These are phyloP conservation scores for Tapera naevia DNA, from an alignment of 2,797 vertebrate genomes.

Conservation along the genomic window DNA sequence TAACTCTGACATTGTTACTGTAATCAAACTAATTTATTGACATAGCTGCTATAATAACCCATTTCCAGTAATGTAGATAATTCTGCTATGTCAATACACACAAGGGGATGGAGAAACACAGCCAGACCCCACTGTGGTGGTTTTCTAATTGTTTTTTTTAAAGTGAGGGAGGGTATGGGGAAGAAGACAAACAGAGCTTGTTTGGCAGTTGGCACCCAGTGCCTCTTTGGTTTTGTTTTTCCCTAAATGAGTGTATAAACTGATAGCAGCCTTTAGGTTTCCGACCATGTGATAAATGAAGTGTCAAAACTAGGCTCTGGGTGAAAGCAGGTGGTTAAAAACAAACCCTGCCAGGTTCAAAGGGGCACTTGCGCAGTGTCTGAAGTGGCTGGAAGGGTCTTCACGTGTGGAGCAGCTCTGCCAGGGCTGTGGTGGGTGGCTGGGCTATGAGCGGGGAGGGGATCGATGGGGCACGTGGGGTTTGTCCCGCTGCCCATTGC, in stretches of 20 bases:
- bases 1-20: background rate
- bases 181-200: background rate
- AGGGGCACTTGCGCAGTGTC: fast-evolving
- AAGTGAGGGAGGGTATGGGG: background rate
- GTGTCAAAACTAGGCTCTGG: background rate
- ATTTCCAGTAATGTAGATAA: background rate
- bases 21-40: background rate
- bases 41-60: background rate
- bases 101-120: fast-evolving
- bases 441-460: fast-evolving
- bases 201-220: fast-evolving
- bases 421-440: background rate
- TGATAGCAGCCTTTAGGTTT: fast-evolving
- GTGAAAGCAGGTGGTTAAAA: background rate
- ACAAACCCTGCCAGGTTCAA: background rate
- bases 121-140: background rate
- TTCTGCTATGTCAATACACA: background rate
- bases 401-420: background rate
- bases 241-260: too few relatives aligned
- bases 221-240: background rate
- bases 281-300: background rate
- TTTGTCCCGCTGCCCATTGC: background rate
- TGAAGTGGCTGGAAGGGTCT: background rate
- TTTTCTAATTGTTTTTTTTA: background rate
- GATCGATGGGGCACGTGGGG: too few relatives aligned